These are phyloP conservation scores for Pteronotus mesoamericanus DNA, from an alignment of 2,797 vertebrate species.

Conservation along the genomic window DNA sequence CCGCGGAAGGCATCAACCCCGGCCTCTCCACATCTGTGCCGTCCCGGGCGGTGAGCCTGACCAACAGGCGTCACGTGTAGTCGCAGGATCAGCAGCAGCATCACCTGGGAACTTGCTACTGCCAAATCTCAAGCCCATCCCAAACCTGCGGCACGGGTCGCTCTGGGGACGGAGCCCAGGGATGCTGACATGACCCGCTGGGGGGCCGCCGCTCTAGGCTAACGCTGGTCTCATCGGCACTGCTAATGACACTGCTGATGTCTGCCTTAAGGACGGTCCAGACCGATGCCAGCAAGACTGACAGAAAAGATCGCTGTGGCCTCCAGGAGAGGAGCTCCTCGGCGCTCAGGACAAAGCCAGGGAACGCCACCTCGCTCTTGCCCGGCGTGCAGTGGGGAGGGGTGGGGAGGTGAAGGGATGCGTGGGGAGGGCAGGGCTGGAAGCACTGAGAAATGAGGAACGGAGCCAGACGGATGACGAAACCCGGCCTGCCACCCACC, in stretches of 20 bases:
- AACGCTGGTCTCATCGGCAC: background rate
- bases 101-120: background rate
- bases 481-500: background rate
- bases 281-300: background rate
- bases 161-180: background rate
- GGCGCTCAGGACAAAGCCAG: background rate
- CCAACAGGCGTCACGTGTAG: background rate
- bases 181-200: background rate
- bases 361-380: accelerated
- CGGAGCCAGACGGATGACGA: background rate
- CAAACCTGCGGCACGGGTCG: background rate
- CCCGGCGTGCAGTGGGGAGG: background rate
- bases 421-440: background rate
- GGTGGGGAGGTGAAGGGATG: too few relatives aligned
- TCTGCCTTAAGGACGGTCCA: background rate
- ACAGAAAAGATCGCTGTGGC: background rate
- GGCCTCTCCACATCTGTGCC: background rate
- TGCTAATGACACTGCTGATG: accelerated
- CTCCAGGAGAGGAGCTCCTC: background rate
- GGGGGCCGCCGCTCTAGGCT: background rate
- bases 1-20: background rate
- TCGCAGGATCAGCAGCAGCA: background rate
- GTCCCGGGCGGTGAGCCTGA: background rate
- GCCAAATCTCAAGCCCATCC: background rate
- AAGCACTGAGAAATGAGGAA: background rate